Evolutionary conservation across 2,113 vertebrate genomes (phyloP), one percentile per base, ranked within the genome.

Genomic region (Anolis sagrei): DNA sequence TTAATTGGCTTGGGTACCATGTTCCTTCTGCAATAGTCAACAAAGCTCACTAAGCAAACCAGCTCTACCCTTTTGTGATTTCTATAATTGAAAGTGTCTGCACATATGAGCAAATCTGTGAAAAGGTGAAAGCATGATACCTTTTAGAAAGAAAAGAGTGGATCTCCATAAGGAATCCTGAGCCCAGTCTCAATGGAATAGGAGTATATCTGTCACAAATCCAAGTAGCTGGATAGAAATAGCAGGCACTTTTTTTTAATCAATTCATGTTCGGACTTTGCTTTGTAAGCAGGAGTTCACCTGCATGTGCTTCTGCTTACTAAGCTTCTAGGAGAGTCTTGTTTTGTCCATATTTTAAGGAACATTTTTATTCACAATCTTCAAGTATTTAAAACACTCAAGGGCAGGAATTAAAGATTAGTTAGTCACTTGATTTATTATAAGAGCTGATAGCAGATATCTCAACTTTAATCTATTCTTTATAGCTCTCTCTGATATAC

Each of bases 21-120:
- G 99, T 99, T 72, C 99, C 99, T 0, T 93, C 99, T 84, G 98
- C 98, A 7, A 99, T 99, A 34, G 99, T 99, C 91, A 99, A 99
- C 96, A 99, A 99, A 93, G 99, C 99, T 88, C 99, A 99, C 88
- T 98, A 99, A 68, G 99, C 99, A 18, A 99, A 99, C 90, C 99
- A 99, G 94, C 97, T 99, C 0, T 99, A 99, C 85, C 99, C 99
- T 0, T 99, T 99, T 75, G 99, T 98, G 87, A 99, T 99, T 95
- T 99, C 98, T 2, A 96, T 99, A 86, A 99, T 99, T 7, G 99
- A 99, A 91, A 99, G 98, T 0, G 99, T 99, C 64, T 98, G 99
- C 62, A 99, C 98, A 0, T 99, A 99, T 0, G 99, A 99, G 85
- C 97, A 98, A 19, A 99, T 98, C 0, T 99, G 98, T 51, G 99